These are phyloP conservation scores for Micromussa lordhowensis DNA, from an alignment of 92 coral and sea anemone genomes.

Conservation along the genomic window DNA sequence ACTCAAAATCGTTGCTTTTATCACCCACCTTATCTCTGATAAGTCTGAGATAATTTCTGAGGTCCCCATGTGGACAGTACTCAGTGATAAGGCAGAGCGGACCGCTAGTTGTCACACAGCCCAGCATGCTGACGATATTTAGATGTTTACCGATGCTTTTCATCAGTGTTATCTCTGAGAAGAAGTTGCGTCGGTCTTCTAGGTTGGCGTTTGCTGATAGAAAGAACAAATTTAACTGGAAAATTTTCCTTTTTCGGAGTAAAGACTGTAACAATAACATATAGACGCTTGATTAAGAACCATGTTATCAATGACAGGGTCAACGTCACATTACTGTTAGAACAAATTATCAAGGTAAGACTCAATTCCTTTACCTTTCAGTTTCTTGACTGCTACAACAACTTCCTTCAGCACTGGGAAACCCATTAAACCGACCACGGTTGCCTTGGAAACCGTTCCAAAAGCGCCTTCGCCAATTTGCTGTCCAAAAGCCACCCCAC, in stretches of 20 bases:
- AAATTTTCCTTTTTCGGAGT: no score
- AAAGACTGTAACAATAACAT: no score
- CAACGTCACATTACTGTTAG: no score
- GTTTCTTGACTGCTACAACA: conserved; percentile 82
- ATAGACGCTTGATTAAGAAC: no score
- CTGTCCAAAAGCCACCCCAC: conserved; percentile 68
- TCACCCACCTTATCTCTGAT: conserved; percentile 80
- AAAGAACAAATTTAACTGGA: background rate
- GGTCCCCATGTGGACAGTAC: conserved; percentile 90
- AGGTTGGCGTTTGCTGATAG: conserved; percentile 75
- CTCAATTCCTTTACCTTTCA: conserved; percentile 58
- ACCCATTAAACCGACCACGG: conserved; percentile 70
- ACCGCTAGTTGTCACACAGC: conserved; percentile 79
- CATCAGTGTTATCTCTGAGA: conserved; percentile 86
- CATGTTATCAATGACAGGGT: no score
- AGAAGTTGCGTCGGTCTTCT: conserved; percentile 78
- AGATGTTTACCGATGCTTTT: conserved; percentile 87
- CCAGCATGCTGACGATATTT: conserved; percentile 89
- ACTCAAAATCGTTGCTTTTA: background rate
- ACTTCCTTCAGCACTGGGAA: conserved; percentile 75
- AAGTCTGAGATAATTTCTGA: conserved; percentile 74
- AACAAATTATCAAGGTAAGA: background rate
- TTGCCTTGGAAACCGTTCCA: conserved; percentile 85
- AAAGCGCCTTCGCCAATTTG: conserved; percentile 90
- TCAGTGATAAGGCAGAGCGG: conserved; percentile 87